phyloP scores from a whole-genome alignment of 1,140 invertebrate species.

The Amyelois transitella region DNA sequence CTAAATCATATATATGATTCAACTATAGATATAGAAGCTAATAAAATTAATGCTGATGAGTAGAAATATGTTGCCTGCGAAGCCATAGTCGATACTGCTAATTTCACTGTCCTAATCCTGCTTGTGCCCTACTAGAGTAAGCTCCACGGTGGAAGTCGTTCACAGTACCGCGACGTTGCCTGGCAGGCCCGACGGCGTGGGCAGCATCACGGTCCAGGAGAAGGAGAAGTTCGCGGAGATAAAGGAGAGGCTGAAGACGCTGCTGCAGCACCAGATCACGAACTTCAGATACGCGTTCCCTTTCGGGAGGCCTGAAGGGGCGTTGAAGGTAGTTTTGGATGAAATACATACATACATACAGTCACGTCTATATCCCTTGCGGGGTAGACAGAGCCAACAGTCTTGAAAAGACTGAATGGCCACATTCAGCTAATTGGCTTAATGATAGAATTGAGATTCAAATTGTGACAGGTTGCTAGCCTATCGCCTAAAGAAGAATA shows the following conservation, averaged over 20 bases:
- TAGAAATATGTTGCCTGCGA: not conserved
- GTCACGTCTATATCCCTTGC: no score
- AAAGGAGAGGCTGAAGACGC: conserved; percentile 92
- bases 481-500: no score
- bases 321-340: conserved; percentile 80
- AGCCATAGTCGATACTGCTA: conserved; percentile 21
- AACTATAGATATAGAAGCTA: no score
- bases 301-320: conserved; percentile 98
- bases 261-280: conserved; percentile 98
- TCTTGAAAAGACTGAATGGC: no score
- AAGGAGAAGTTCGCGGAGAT: conserved; percentile 98
- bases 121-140: conserved; percentile 69
- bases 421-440: no score
- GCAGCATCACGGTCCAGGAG: conserved; percentile 97
- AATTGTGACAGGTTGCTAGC: no score
- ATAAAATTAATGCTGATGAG: conserved; percentile 4
- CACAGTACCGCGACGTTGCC: conserved; percentile 71
- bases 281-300: conserved; percentile 99
- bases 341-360: no score
- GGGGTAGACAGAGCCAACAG: no score
- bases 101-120: conserved; percentile 46
- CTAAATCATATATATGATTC: no score
- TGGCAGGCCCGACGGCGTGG: conserved; percentile 96
- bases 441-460: no score
- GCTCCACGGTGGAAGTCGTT: conserved; percentile 57